Conservation (phyloP, 2,113 vertebrate species). For the Capreolus pygargus region DNA sequence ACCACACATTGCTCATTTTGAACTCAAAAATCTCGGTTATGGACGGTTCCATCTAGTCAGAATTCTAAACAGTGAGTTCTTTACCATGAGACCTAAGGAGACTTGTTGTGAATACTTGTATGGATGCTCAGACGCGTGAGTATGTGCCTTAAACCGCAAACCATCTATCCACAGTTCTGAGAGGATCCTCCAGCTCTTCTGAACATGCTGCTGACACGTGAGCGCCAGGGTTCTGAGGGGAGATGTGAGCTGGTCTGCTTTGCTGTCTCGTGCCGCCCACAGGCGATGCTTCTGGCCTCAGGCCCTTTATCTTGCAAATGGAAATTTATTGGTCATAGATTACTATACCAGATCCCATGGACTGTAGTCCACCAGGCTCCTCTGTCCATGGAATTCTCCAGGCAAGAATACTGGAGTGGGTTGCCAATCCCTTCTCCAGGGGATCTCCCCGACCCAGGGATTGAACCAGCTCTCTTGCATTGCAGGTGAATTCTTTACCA, state of each 20-base stretch:
- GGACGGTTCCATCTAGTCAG: not conserved
- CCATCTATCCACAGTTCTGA: not conserved
- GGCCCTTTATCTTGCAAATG: not conserved
- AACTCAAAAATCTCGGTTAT: not conserved
- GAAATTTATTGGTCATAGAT: not conserved
- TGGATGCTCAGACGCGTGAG: not conserved
- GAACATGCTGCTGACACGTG: not conserved
- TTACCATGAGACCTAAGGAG: not conserved
- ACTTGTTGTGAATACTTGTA: not conserved
- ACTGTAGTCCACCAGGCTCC: not conserved
- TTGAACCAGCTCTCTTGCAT: not conserved
- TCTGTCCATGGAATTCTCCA: not conserved
- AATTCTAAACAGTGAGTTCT: not conserved
- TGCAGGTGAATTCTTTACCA: not conserved
- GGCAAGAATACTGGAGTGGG: not conserved
- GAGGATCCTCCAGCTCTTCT: not conserved
- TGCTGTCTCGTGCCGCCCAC: no score
- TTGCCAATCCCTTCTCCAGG: not conserved
- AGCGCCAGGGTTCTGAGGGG: not conserved
- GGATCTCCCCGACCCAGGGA: not conserved
- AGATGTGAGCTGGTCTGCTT: not conserved
- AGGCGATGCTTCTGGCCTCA: not conserved
- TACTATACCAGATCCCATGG: not conserved
- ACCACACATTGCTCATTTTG: not conserved
- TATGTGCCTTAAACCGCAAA: not conserved